Percentiles rank a stretch among this genome's conserved stretches.
phyloP scores from a whole-genome alignment of 2,888 invertebrate species.

The Allolobophora icterica region DNA sequence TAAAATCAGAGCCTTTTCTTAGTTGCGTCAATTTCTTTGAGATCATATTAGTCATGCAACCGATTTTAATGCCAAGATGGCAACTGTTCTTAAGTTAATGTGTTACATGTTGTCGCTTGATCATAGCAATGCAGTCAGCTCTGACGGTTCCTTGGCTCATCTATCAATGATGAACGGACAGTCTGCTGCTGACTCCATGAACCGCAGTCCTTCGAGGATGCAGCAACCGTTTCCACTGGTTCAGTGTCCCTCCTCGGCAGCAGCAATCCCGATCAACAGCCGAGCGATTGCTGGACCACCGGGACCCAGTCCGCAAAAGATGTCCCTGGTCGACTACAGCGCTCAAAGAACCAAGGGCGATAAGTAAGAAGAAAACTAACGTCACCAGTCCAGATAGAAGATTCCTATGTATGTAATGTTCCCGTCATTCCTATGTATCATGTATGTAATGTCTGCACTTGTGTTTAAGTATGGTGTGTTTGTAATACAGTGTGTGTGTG shows the following conservation, averaged over 20 bases:
- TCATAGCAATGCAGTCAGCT: neutral
- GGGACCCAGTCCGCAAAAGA: conserved; percentile 35
- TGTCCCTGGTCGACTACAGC: neutral
- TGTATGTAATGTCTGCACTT: too few species aligned
- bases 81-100: too few species aligned
- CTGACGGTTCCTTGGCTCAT: neutral
- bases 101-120: neutral
- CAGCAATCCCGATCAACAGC: conserved; percentile 25
- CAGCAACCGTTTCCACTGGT: neutral
- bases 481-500: too few species aligned
- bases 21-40: too few species aligned
- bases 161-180: conserved; percentile 10
- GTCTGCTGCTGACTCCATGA: neutral
- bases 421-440: too few species aligned
- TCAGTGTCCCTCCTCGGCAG: neutral
- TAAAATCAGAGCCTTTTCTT: too few species aligned
- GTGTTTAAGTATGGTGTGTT: too few species aligned
- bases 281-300: conserved; percentile 42
- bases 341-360: neutral
- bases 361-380: neutral
- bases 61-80: too few species aligned
- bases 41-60: too few species aligned
- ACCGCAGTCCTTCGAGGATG: neutral
- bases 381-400: too few species aligned
- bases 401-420: too few species aligned